Conservation (phyloP, 2,113 vertebrate species). For the Scatophagus argus region DNA sequence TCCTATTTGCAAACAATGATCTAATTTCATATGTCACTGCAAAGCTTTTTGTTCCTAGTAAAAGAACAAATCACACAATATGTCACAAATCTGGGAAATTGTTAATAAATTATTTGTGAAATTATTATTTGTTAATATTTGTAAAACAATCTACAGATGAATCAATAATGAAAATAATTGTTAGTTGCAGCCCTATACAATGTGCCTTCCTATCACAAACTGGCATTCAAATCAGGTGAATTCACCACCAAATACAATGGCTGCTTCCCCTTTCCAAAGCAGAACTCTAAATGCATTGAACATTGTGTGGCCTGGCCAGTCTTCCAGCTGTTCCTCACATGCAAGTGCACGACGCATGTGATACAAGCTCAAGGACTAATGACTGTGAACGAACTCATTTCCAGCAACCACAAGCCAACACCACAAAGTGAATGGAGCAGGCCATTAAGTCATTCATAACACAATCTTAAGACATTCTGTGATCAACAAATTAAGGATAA, state of each 20-base stretch:
- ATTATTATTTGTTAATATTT: too few species aligned
- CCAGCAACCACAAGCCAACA: slow-evolving; percentile 39
- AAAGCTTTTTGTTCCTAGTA: background rate
- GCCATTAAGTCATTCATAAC: slow-evolving; percentile 48
- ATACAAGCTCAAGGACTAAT: slow-evolving; percentile 36
- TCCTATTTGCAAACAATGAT: too few species aligned
- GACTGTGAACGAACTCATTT: slow-evolving; percentile 37
- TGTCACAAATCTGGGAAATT: too few species aligned
- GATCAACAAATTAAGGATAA: slow-evolving; percentile 43
- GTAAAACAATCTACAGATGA: too few species aligned
- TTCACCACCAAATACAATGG: background rate
- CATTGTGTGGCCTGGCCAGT: background rate
- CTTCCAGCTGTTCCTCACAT: slow-evolving; percentile 30
- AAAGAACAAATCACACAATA: too few species aligned
- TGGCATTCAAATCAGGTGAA: background rate
- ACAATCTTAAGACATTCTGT: slow-evolving; percentile 22
- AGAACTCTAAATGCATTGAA: slow-evolving; percentile 1
- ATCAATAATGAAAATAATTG: too few species aligned
- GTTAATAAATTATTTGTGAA: too few species aligned
- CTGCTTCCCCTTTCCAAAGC: background rate
- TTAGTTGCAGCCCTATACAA: too few species aligned
- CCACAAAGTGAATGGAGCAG: slow-evolving; percentile 24
- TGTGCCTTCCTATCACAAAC: background rate
- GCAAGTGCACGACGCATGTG: slow-evolving; percentile 16
- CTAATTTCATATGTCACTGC: background rate